Conservation (phyloP, 2,888 invertebrate species). For the Pandemis heparana region DNA sequence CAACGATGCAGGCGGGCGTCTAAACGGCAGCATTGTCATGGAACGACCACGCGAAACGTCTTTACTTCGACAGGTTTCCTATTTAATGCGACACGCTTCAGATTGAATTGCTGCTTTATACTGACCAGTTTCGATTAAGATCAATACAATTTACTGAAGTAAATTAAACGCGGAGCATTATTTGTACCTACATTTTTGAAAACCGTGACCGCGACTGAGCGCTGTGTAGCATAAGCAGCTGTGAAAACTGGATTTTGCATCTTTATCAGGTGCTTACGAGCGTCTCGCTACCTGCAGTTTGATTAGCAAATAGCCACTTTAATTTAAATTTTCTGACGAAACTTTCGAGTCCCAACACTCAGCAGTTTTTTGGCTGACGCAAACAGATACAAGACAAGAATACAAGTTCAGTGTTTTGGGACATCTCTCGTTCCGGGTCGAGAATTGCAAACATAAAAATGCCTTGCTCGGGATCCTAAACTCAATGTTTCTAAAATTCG, state of each 20-base stretch:
- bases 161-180: background rate
- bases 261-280: conserved; percentile 20
- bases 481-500: background rate
- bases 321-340: conserved; percentile 21
- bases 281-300: conserved; percentile 8
- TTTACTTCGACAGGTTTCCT: conserved; percentile 1
- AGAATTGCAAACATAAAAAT: background rate
- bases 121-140: background rate
- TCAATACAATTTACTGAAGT: background rate
- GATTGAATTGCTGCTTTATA: background rate
- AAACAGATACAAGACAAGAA: background rate
- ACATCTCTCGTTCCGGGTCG: conserved; percentile 3
- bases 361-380: conserved; percentile 25
- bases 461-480: background rate
- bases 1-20: conserved; percentile 26
- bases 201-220: background rate
- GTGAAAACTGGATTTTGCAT: conserved; percentile 7
- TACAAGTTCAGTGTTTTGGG: conserved; percentile 2
- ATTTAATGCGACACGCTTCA: conserved; percentile 1
- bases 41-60: conserved; percentile 28
- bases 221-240: background rate
- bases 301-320: conserved; percentile 16
- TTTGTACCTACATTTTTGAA: background rate
- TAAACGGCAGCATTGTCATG: conserved; percentile 38
- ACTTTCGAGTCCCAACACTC: conserved; percentile 1